A percentile compares a stretch with the other conserved stretches of the same genome.
Conservation (phyloP, 2,113 vertebrate species). For the Platanista minor region DNA sequence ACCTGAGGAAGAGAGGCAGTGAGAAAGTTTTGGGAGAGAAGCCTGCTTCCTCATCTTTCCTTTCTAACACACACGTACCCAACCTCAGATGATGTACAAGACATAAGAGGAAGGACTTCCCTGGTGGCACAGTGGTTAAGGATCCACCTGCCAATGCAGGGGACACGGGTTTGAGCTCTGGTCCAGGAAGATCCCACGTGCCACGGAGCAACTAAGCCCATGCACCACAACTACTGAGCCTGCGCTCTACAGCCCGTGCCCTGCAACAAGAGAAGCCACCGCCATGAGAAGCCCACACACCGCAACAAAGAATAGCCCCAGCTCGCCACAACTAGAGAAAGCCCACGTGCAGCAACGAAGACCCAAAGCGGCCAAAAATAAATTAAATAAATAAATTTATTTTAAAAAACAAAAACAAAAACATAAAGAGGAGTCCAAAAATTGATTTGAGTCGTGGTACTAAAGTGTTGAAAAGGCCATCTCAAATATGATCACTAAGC, state of each 20-base stretch:
- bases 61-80: not conserved
- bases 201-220: too few relatives aligned
- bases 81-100: accelerated
- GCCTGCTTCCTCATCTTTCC: accelerated
- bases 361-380: too few relatives aligned
- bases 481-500: not conserved
- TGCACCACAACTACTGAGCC: too few relatives aligned
- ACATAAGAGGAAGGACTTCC: not conserved
- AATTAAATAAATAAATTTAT: too few relatives aligned
- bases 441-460: not conserved
- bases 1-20: not conserved
- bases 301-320: too few relatives aligned
- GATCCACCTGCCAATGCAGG: not conserved
- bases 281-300: too few relatives aligned
- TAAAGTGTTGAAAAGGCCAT: not conserved
- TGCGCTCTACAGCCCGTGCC: too few relatives aligned
- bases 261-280: too few relatives aligned
- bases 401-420: too few relatives aligned
- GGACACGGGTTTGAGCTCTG: accelerated
- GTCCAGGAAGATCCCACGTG: not conserved
- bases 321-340: too few relatives aligned
- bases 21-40: accelerated
- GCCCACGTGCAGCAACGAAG: accelerated
- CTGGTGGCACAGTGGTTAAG: not conserved
- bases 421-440: too few relatives aligned